phyloP scores from a whole-genome alignment of 2,113 vertebrate species.

The Triplophysa dalaica region DNA sequence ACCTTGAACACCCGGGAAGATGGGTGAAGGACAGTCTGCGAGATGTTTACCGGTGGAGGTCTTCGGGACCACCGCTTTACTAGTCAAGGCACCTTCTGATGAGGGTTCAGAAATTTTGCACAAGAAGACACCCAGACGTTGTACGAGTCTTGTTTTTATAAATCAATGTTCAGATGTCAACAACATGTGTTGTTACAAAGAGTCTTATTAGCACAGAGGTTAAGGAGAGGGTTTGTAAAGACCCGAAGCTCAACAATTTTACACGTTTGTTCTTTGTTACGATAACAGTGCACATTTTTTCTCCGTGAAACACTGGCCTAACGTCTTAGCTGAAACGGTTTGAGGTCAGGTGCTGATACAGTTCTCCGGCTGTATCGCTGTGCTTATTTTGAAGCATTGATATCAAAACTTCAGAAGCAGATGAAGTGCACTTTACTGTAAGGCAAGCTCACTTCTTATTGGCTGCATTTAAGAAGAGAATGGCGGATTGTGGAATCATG shows the following conservation, averaged over 20 bases:
- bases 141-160: slow-evolving; percentile 26
- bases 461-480: slow-evolving; percentile 21
- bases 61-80: slow-evolving; percentile 31
- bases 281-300: slow-evolving; percentile 43
- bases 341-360: slow-evolving; percentile 38
- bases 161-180: slow-evolving; percentile 27
- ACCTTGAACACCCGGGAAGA: slow-evolving; percentile 13
- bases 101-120: slow-evolving; percentile 43
- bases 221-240: slow-evolving; percentile 17
- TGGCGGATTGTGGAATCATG: slow-evolving; percentile 35
- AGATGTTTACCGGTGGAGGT: slow-evolving; percentile 43
- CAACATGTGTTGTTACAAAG: slow-evolving; percentile 31
- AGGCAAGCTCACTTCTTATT: slow-evolving; percentile 26
- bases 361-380: slow-evolving; percentile 52
- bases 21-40: background rate
- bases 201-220: slow-evolving; percentile 32
- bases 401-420: slow-evolving; percentile 49
- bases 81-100: slow-evolving; percentile 35
- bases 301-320: slow-evolving; percentile 22
- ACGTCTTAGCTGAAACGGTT: slow-evolving; percentile 30
- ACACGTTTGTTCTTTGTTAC: slow-evolving; percentile 21
- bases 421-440: slow-evolving; percentile 79
- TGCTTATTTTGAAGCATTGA: slow-evolving; percentile 71
- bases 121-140: slow-evolving; percentile 38
- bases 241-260: slow-evolving; percentile 25